Evolutionary conservation across 2,888 invertebrate genomes (phyloP).

Genomic region (Patella depressa): DNA sequence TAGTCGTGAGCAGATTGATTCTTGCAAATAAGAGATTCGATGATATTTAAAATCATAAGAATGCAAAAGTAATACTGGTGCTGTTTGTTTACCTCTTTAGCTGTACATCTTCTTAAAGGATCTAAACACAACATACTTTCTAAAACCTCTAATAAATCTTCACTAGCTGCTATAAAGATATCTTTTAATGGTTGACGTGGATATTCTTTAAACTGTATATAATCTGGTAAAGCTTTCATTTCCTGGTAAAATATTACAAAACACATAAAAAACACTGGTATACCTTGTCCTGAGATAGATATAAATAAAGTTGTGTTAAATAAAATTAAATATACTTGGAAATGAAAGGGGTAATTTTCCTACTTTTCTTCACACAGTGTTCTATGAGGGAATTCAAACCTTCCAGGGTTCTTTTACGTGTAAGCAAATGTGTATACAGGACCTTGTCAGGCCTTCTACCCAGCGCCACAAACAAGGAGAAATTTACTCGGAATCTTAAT

Average conservation of each 20-base stretch:
- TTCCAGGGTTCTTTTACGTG: too few species aligned
- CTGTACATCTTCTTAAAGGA: slow-evolving; percentile 85
- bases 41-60: neutral
- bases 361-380: too few species aligned
- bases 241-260: slow-evolving; percentile 35
- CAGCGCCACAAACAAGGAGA: neutral
- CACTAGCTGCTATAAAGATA: slow-evolving; percentile 95
- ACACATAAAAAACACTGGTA: too few species aligned
- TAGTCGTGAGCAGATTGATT: neutral
- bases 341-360: too few species aligned
- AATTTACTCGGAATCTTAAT: neutral
- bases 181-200: slow-evolving; percentile 87
- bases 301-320: neutral
- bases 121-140: slow-evolving; percentile 84
- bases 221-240: slow-evolving; percentile 81
- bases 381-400: too few species aligned
- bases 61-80: neutral
- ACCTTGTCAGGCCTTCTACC: too few species aligned
- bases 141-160: slow-evolving; percentile 89
- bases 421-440: too few species aligned
- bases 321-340: neutral
- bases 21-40: neutral
- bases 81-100: slow-evolving; percentile 76
- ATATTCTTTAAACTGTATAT: slow-evolving; percentile 90
- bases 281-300: too few species aligned